Evolutionary conservation across 1,140 invertebrate species (phyloP), one percentile per base, ranked within the genome.

Genomic region (Gonioctena quinquepunctata): DNA sequence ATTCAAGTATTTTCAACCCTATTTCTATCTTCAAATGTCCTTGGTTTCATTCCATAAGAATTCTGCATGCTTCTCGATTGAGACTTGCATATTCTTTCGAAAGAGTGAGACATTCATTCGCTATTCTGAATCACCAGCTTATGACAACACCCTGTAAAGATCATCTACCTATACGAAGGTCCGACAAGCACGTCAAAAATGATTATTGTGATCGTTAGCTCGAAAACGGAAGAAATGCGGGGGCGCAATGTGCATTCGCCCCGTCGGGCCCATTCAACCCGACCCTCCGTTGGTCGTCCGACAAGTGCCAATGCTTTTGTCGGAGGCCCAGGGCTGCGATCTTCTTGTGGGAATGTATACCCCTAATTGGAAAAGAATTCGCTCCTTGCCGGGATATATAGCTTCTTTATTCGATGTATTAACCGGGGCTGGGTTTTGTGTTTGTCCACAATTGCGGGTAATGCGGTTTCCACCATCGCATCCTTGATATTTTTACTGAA

Each of bases 291-390:
- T 42, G 33, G 33, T 42, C 33, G 33, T 42, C 33, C 50, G 21
- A 54, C 50, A 54, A 54, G 50, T 54, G 50, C 50, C 50, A 54
- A 54, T 54, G 50, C 50, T 18, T 16, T 54, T 54, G 50, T 54
- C 21, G 50, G 21, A 18, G 21, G 50, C 50, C 50, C 50, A 13
- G 50, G 50, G 18, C 50, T 16, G 1, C 50, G 6, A 3, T 54
- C 50, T 54, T 54, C 8, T 54, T 21, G 18, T 42, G 33, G 33
- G 33, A 42, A 54, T 18, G 21, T 54, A 18, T 21, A 18, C 21
- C 50, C 18, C 8, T 54, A 54, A 54, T 54, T 54, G 50, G 18
- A 54, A 54, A 54, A 54, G 50, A 54, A 54, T 54, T 54, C 50
- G 2, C 21, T 22, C 18, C 50, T 54, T 11, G 5, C 19, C 50